phyloP scores from a whole-genome alignment of 2,113 vertebrate species.

The Ariopsis seemanni region DNA sequence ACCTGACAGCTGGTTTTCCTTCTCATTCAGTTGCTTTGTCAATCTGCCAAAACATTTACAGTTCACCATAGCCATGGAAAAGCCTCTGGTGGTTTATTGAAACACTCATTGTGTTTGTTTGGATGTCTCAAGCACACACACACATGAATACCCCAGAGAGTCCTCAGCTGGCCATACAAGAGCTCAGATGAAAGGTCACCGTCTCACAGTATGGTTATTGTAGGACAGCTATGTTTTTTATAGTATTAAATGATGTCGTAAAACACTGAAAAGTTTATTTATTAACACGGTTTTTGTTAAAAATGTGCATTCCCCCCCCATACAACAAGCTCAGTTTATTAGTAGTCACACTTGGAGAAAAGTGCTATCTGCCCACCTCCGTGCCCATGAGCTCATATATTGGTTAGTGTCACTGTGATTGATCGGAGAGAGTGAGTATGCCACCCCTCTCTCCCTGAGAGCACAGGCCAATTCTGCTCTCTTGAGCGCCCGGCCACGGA shows the following conservation, averaged over 20 bases:
- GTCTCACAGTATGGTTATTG: conserved; percentile 1
- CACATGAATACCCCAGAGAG: not conserved
- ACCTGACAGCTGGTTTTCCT: not conserved
- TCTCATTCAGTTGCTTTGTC: conserved; percentile 21
- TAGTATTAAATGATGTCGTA: not conserved
- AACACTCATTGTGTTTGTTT: not conserved
- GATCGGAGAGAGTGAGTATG: too few relatives aligned
- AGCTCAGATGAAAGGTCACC: conserved; percentile 17
- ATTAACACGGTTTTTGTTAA: not conserved
- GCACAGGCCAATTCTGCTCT: too few relatives aligned
- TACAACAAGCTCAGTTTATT: not conserved
- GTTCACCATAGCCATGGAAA: not conserved
- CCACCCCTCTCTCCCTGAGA: too few relatives aligned
- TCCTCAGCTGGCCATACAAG: conserved; percentile 20
- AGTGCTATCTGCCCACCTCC: too few relatives aligned
- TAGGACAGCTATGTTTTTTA: not conserved
- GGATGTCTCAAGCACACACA: conserved; percentile 12
- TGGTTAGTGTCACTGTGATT: too few relatives aligned
- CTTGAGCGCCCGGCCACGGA: too few relatives aligned
- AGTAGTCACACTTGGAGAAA: too few relatives aligned
- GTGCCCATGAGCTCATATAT: too few relatives aligned
- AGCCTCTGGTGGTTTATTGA: not conserved
- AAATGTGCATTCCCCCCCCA: not conserved
- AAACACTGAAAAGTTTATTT: not conserved
- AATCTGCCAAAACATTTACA: conserved; percentile 19